Evolutionary conservation across 2,888 invertebrate genomes (phyloP), one percentile per base, ranked within the genome.

Genomic region (Dryomyza anilis): DNA sequence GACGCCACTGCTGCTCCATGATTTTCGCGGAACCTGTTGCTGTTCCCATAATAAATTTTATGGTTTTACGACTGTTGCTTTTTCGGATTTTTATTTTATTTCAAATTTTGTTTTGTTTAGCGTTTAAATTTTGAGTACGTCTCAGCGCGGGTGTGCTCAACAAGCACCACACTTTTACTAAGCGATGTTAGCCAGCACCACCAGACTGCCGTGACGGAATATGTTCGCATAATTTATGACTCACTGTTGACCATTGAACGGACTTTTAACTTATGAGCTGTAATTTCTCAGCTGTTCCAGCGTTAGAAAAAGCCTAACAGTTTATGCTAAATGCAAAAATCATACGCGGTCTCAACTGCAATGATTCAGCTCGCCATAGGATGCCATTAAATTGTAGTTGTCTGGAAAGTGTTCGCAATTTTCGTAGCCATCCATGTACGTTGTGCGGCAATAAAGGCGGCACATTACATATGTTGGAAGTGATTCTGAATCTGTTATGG

Each of bases 41-140:
- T 66, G 69, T 71, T 71, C 71, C 67, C 71, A 71, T 70, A 67
- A 63, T 71, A 71, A 69, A 71, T 71, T 67, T 67, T 45, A 64
- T 53, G 61, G 58, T 60, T 70, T 70, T 70, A 70, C 69, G 67
- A 67, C 43, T n/a, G 3, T 53, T 53, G 53, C 46, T 12, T 8
- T 10, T 46, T 46, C 46, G 46, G 6, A 33, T 33, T 33, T 6
- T 33, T 33, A 12, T 33, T 33, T 6, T 33, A 12, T 33, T 33
- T 33, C n/a, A 2, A 43, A 23, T 48, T 46, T 46, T 48, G 12
- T 48, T 48, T 48, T 48, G 19, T 4, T 23, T 8, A 21, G 19
- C 23, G 43, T 43, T 43, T 43, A 10, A 5, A 14, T 43, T 16
- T 12, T 48, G 25, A 6, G n/a, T 8, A n/a, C n/a, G n/a, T 29